Percentiles rank a stretch among this genome's conserved stretches.
Conservation (phyloP, 2,888 invertebrate genomes). For the Parelbella ahira region DNA sequence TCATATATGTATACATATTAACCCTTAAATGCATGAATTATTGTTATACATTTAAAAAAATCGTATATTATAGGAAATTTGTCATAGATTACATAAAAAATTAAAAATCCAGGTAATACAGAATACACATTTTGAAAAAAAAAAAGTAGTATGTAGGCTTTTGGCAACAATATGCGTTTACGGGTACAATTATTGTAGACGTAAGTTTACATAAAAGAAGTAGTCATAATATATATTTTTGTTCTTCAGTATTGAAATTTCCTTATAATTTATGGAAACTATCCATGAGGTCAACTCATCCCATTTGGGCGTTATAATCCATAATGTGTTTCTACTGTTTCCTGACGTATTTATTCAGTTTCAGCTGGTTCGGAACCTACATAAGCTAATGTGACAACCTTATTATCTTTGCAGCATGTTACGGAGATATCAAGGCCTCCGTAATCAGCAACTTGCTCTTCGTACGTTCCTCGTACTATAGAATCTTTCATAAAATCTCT, state of each 20-base stretch:
- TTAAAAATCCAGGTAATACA: no score
- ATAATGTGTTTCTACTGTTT: no score
- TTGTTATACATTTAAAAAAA: no score
- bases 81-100: neutral
- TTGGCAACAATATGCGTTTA: neutral
- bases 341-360: constrained; percentile 33
- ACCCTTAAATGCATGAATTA: no score
- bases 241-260: neutral
- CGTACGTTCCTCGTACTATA: constrained; percentile 25
- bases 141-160: neutral
- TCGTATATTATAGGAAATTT: neutral
- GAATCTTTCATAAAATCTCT: constrained; percentile 34
- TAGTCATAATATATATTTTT: no score
- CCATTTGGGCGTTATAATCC: no score
- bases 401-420: constrained; percentile 12
- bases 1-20: no score
- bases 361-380: constrained; percentile 35
- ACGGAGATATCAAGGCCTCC: constrained; percentile 9
- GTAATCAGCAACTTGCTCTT: constrained; percentile 30
- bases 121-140: no score
- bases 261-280: neutral
- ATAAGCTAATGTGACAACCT: constrained; percentile 26
- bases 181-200: no score
- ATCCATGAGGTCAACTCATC: no score
- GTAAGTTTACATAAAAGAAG: neutral